Evolutionary conservation across 2,797 vertebrate species (phyloP).

Genomic region (Acipenser oxyrinchus): DNA sequence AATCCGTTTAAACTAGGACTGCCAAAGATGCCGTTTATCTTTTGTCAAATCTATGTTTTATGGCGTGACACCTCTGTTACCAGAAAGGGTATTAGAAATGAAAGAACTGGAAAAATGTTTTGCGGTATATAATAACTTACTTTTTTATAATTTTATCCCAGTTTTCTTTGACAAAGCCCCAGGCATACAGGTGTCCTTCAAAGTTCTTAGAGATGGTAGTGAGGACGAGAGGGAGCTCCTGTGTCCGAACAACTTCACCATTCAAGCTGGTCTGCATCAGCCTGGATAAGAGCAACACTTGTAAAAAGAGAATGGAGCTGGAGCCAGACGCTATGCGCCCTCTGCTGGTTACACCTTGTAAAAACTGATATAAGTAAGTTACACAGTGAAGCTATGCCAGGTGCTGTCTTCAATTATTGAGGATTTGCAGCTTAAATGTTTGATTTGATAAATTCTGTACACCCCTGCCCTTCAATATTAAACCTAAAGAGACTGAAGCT

Average conservation of each 20-base stretch:
- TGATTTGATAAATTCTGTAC: too few relatives aligned
- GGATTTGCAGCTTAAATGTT: too few relatives aligned
- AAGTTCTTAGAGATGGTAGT: conserved; percentile 57
- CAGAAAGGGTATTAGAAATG: too few relatives aligned
- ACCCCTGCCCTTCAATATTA: too few relatives aligned
- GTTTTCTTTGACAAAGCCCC: conserved; percentile 92
- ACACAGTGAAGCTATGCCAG: neutral
- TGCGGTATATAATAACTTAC: conserved; percentile 53
- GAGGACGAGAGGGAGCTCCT: conserved; percentile 76
- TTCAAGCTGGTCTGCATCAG: conserved; percentile 66
- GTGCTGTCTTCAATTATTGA: neutral
- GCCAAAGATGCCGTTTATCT: too few relatives aligned
- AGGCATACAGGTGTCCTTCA: conserved; percentile 76
- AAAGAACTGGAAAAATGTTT: too few relatives aligned
- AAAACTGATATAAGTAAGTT: neutral
- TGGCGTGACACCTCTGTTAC: too few relatives aligned
- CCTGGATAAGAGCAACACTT: conserved; percentile 52
- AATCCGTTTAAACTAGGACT: too few relatives aligned
- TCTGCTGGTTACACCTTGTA: neutral
- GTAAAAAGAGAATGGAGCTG: neutral
- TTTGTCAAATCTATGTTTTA: too few relatives aligned
- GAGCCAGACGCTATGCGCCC: too few relatives aligned
- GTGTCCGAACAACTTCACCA: conserved; percentile 67
- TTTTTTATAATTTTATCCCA: conserved; percentile 79
- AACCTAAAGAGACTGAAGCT: too few relatives aligned